These are phyloP conservation scores for Dipus sagitta DNA, from an alignment of 2,797 vertebrate genomes.

Conservation along the genomic window DNA sequence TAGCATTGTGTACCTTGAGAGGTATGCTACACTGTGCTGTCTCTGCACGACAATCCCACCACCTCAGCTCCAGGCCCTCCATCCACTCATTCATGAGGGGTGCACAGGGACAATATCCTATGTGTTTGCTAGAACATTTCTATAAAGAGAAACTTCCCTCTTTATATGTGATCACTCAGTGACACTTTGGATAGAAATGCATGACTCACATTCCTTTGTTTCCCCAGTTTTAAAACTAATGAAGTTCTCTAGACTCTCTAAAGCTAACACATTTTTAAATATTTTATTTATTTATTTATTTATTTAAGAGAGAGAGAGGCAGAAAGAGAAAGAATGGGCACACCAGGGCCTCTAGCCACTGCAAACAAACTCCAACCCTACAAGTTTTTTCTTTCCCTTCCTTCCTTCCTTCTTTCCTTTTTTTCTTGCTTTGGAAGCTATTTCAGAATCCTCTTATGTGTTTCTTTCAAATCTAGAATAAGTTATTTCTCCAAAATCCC, in stretches of 20 bases:
- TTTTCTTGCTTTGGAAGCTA: neutral
- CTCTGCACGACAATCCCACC: neutral
- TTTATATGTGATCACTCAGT: neutral
- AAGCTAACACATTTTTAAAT: neutral
- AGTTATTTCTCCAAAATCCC: neutral
- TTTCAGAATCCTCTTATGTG: neutral
- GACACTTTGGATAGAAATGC: neutral
- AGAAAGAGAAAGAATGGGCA: too few species aligned
- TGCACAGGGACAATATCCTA: neutral
- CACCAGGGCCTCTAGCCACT: too few species aligned
- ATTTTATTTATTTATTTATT: too few species aligned
- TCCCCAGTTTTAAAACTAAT: slow-evolving; percentile 6
- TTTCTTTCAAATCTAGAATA: neutral
- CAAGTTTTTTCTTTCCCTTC: neutral
- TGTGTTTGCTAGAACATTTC: neutral
- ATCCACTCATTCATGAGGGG: neutral
- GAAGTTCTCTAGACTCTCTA: neutral
- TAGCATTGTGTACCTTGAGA: neutral
- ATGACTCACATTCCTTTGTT: neutral
- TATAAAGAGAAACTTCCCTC: neutral
- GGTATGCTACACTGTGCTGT: neutral
- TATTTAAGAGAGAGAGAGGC: too few species aligned
- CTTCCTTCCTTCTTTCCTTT: neutral
- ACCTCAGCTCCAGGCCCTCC: neutral
- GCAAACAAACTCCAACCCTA: too few species aligned